Evolutionary conservation across 2,113 vertebrate genomes (phyloP).

Genomic region (Percopsis transmontana): DNA sequence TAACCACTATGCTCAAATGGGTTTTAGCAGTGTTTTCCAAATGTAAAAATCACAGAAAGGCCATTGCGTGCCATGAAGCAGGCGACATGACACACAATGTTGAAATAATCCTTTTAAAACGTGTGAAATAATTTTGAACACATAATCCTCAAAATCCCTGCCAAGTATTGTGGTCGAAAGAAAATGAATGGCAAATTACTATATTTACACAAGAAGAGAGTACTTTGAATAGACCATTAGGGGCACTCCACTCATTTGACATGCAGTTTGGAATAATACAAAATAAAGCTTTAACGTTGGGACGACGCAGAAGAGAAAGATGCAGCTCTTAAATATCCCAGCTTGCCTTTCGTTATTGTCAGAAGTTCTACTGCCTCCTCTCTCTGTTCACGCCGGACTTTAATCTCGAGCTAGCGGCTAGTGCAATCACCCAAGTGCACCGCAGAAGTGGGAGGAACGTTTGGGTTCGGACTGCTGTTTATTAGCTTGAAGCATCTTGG

Average conservation of each 20-base stretch:
- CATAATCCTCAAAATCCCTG: conserved; percentile 70
- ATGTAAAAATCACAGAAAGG: conserved; percentile 53
- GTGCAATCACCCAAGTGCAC: conserved; percentile 64
- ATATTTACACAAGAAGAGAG: conserved; percentile 67
- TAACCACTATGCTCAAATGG: conserved; percentile 34
- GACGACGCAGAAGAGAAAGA: conserved; percentile 20
- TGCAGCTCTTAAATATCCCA: conserved; percentile 55
- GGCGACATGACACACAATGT: conserved; percentile 60
- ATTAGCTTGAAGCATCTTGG: conserved; percentile 87
- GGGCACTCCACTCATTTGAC: conserved; percentile 70
- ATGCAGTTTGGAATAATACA: conserved; percentile 63
- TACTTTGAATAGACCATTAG: conserved; percentile 63
- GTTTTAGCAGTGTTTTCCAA: conserved; percentile 42
- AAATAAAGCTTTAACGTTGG: conserved; percentile 58
- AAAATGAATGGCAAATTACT: conserved; percentile 61
- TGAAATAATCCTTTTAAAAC: conserved; percentile 74
- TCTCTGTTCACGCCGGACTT: conserved; percentile 56
- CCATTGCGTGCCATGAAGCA: conserved; percentile 42
- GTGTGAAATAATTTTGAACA: conserved; percentile 67
- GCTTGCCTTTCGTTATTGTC: conserved; percentile 43
- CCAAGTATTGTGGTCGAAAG: conserved; percentile 54
- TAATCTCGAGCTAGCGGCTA: conserved; percentile 61
- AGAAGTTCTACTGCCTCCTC: conserved; percentile 51
- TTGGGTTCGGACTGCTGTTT: conserved; percentile 76
- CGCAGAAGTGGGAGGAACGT: conserved; percentile 66